Percentiles rank a stretch among this genome's conserved stretches.
These are phyloP conservation scores for Acrossocheilus wenchowensis DNA, from an alignment of 2,797 vertebrate species.

Conservation along the genomic window DNA sequence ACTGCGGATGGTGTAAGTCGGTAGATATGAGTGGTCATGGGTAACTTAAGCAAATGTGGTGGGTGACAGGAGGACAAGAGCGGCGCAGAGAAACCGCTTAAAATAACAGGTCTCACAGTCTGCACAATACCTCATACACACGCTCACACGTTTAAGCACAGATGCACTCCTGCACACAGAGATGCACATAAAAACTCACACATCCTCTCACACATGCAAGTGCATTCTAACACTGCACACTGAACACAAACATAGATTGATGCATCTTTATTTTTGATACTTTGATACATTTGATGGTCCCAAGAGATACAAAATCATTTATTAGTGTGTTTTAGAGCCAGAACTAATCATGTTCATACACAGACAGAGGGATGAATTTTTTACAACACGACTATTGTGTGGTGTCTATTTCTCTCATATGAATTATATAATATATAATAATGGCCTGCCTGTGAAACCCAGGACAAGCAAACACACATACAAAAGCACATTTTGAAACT, in stretches of 20 bases:
- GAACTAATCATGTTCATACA: background rate
- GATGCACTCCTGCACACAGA: background rate
- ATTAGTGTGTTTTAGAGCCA: background rate
- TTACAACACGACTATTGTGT: background rate
- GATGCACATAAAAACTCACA: background rate
- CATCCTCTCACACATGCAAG: background rate
- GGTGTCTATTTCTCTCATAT: background rate
- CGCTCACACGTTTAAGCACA: background rate
- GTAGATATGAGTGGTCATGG: slow-evolving; percentile 28
- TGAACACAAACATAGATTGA: background rate
- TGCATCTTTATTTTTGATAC: background rate
- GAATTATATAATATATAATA: background rate
- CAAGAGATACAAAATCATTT: background rate
- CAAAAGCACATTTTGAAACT: background rate
- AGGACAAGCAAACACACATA: background rate
- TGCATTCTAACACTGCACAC: background rate
- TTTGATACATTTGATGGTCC: background rate
- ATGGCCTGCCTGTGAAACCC: background rate
- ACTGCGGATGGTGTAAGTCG: background rate
- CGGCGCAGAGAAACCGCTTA: background rate
- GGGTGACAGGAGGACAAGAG: slow-evolving; percentile 22
- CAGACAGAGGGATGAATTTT: background rate
- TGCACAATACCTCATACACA: background rate
- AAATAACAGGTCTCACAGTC: background rate
- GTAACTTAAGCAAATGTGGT: background rate